Conservation (phyloP, 2,888 invertebrate species). For the Macropis europaea region DNA sequence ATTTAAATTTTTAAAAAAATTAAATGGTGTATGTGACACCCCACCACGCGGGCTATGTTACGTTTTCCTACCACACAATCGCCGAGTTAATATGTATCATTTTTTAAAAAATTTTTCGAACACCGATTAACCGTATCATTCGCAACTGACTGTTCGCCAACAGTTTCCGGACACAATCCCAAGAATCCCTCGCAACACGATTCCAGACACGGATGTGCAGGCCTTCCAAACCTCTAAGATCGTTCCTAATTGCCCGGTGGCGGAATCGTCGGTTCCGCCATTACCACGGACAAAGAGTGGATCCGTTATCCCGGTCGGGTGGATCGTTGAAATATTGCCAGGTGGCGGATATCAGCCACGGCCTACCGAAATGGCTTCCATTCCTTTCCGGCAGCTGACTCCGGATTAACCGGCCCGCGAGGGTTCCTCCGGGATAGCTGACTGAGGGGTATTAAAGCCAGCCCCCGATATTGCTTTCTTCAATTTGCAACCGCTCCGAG, state of each 20-base stretch:
- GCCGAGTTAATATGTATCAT: too few species aligned
- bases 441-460: slow-evolving; percentile 61
- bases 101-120: too few species aligned
- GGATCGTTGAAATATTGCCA: slow-evolving; percentile 69
- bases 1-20: too few species aligned
- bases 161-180: slow-evolving; percentile 1
- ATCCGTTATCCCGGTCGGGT: slow-evolving; percentile 47
- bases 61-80: too few species aligned
- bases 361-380: slow-evolving; percentile 63
- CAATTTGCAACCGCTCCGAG: slow-evolving; percentile 62
- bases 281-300: slow-evolving; percentile 54
- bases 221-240: slow-evolving; percentile 14
- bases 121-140: slow-evolving; percentile 10
- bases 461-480: slow-evolving; percentile 66
- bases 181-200: background rate
- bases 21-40: too few species aligned
- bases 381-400: slow-evolving; percentile 70
- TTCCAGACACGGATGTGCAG: background rate
- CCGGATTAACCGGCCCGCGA: slow-evolving; percentile 63
- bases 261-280: slow-evolving; percentile 36
- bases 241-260: slow-evolving; percentile 51
- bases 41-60: too few species aligned
- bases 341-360: slow-evolving; percentile 64
- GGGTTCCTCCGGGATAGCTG: slow-evolving; percentile 60
- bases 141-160: too few species aligned